Evolutionary conservation across 2,797 vertebrate genomes (phyloP).

Genomic region (Saxicola maurus): DNA sequence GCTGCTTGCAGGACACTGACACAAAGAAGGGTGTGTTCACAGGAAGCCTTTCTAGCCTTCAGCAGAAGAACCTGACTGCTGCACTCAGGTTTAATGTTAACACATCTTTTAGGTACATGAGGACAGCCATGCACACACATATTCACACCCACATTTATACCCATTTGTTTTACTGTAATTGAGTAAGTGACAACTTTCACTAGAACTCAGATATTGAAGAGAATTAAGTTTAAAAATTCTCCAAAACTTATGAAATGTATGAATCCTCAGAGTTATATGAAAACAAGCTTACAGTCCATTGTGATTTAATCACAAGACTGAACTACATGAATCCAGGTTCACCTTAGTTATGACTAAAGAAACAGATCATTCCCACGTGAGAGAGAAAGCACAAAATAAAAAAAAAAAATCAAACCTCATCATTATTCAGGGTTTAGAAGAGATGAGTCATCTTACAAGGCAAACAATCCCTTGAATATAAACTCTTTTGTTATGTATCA

Average conservation of each 20-base stretch:
- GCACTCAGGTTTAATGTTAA: not conserved
- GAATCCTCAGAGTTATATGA: not conserved
- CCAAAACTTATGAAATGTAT: not conserved
- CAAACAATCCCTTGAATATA: not conserved
- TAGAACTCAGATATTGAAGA: not conserved
- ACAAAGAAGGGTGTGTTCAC: not conserved
- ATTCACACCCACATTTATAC: not conserved
- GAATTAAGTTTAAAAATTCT: not conserved
- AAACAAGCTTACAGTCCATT: not conserved
- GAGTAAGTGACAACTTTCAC: not conserved
- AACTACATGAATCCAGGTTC: not conserved
- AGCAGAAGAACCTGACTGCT: not conserved
- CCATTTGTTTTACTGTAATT: not conserved
- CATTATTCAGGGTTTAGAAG: not conserved
- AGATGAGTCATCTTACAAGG: not conserved
- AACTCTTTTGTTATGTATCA: not conserved
- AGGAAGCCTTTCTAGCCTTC: not conserved
- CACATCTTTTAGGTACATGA: rapidly evolving
- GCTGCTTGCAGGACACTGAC: not conserved
- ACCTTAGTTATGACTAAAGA: not conserved
- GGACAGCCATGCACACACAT: not conserved
- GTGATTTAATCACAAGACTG: not conserved
- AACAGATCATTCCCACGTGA: not conserved
- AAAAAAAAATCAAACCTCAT: not conserved
- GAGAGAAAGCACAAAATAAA: not conserved